Base-by-base conservation (phyloP, 2,888 invertebrate genomes). In the Napeogenes inachia region DNA sequence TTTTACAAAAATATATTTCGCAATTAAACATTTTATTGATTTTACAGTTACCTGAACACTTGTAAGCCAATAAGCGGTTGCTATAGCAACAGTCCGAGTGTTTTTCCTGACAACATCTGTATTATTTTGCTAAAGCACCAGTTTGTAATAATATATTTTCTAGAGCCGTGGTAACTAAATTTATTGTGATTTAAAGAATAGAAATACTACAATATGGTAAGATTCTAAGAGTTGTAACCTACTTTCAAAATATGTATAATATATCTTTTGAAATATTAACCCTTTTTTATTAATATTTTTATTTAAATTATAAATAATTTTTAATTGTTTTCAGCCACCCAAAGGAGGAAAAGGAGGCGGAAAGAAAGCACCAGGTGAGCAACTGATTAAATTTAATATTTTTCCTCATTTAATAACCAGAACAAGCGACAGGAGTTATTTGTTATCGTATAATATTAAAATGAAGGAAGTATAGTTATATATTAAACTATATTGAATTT, bases 281-380 rank as follows among this genome's bases (percentile, higher is more conserved):
- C 42, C 42, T 2, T 42, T 6, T 42, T 2, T 12, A 42, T 50
- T 3, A 21, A 21, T 50, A 13, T 3, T 47, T 47, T 4, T 47
- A 50, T 6, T 30, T 50, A 50, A 30, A 30, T 50, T 30, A 50
- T 10, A 50, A 30, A 2, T 5, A 50, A 10, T 30, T 50, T 30
- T 8, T 30, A 50, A 30, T 30, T 30, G 21, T 30, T 83, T 86
- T 71, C 73, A 89, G 89, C 77, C 89, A 8, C 89, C 89, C 8
- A 89, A 89, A 80, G 85, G 73, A 59, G 73, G 79, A 45, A 85
- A 84, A 74, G 79, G 75, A 0, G 82, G 77, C 4, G 79, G 73
- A 0, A 88, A 89, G 67, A 89, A 88, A 63, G 78, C 87, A 12
- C 79, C 85, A 74, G 85, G 89, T 89, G 65, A 42, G 53, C n/a